Conservation (phyloP, 2,113 vertebrate species). For the Entomyzon cyanotis region DNA sequence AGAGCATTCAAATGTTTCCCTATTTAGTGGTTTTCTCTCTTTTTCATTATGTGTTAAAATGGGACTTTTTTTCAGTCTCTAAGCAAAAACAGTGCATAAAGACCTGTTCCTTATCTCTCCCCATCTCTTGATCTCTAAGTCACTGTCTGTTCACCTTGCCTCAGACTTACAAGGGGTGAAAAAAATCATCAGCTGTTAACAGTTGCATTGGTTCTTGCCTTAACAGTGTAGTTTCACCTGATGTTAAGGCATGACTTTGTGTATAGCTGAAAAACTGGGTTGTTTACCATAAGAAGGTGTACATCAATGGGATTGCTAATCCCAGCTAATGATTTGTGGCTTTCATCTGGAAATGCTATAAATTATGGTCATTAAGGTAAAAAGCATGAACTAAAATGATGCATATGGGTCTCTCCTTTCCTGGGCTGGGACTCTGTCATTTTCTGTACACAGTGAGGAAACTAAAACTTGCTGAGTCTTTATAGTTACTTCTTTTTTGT, state of each 20-base stretch:
- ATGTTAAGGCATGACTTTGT: not conserved
- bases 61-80: not conserved
- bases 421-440: rapidly evolving
- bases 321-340: not conserved
- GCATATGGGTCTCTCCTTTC: not conserved
- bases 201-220: not conserved
- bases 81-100: not conserved
- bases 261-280: not conserved
- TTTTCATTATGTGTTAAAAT: not conserved
- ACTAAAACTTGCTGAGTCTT: not conserved
- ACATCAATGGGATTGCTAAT: not conserved
- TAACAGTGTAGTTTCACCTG: not conserved
- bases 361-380: not conserved
- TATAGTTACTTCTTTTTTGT: not conserved
- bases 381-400: not conserved
- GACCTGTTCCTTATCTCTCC: not conserved
- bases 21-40: not conserved
- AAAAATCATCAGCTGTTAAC: not conserved
- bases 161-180: not conserved
- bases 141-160: not conserved
- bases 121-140: not conserved
- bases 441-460: not conserved
- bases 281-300: not conserved
- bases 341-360: not conserved
- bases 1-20: not conserved